A percentile compares a stretch with the other conserved stretches of the same genome.
Conservation (phyloP, 2,797 vertebrate genomes). For the Sebastes variabilis region DNA sequence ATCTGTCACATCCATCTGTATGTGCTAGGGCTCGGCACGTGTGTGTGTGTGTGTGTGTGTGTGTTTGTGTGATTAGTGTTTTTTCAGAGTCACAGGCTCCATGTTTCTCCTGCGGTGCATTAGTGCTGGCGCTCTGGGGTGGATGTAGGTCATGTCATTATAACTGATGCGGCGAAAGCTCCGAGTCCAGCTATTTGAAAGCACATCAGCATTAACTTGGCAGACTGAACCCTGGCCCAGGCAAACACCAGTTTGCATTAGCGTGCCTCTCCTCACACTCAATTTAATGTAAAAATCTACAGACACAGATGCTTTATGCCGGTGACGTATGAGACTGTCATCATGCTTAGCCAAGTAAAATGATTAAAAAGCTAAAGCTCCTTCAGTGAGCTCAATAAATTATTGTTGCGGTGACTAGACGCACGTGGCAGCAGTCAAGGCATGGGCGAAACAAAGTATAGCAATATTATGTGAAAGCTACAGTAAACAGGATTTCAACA, state of each 20-base stretch:
- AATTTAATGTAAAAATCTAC: slow-evolving; percentile 60
- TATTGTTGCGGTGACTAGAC: slow-evolving; percentile 5
- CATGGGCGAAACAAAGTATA: slow-evolving; percentile 12
- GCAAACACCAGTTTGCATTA: slow-evolving; percentile 65
- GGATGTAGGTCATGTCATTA: slow-evolving; percentile 80
- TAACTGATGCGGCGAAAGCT: slow-evolving; percentile 71
- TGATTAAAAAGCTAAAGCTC: slow-evolving; percentile 67
- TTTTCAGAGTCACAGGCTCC: slow-evolving; percentile 65
- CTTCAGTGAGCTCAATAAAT: slow-evolving; percentile 48
- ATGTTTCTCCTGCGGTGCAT: slow-evolving; percentile 66
- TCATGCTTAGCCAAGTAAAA: slow-evolving; percentile 57
- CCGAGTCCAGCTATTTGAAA: slow-evolving; percentile 74
- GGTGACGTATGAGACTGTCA: slow-evolving; percentile 52
- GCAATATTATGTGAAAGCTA: slow-evolving; percentile 21
- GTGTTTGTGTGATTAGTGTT: slow-evolving; percentile 48
- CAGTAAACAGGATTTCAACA: slow-evolving; percentile 18
- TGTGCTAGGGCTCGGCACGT: slow-evolving; percentile 44
- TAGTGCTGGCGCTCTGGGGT: slow-evolving; percentile 63
- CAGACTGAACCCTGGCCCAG: slow-evolving; percentile 53
- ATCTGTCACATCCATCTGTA: slow-evolving; percentile 61
- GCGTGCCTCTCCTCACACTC: slow-evolving; percentile 56
- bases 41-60: slow-evolving; percentile 30
- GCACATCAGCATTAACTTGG: slow-evolving; percentile 73
- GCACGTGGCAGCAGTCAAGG: slow-evolving; percentile 26
- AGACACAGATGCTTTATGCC: slow-evolving; percentile 63